phyloP scores from a whole-genome alignment of 2,113 vertebrate genomes.

The Bagarius yarrelli region DNA sequence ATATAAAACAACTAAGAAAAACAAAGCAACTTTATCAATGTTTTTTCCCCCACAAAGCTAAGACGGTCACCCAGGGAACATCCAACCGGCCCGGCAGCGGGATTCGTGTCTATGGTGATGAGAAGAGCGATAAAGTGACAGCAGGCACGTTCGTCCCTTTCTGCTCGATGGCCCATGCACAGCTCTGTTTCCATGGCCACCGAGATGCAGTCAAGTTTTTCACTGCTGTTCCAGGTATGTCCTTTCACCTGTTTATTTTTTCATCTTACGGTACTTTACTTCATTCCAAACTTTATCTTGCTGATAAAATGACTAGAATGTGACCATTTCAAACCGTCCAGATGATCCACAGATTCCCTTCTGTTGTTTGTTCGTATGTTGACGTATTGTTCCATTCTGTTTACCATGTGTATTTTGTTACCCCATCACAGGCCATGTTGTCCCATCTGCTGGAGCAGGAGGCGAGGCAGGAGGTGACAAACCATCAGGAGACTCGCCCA shows the following conservation, averaged over 20 bases:
- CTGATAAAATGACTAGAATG: not conserved
- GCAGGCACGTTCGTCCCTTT: conserved; percentile 91
- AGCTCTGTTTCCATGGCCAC: conserved; percentile 97
- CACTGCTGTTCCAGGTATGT: conserved; percentile 88
- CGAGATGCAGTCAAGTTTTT: conserved; percentile 98
- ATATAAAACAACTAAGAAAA: not conserved
- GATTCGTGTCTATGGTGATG: conserved; percentile 90
- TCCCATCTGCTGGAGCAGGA: conserved; percentile 68
- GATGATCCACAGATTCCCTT: not conserved
- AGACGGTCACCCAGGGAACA: conserved; percentile 76
- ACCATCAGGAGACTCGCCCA: conserved; percentile 68
- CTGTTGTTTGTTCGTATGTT: not conserved
- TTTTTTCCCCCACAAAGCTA: conserved; percentile 66
- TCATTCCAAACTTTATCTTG: not conserved
- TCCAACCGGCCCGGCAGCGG: conserved; percentile 81
- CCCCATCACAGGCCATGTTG: conserved; percentile 78
- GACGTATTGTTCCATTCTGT: not conserved
- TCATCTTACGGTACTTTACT: not conserved
- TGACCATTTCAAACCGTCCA: not conserved
- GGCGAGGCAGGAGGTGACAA: conserved; percentile 74
- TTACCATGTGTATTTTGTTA: conserved; percentile 10
- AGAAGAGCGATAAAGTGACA: conserved; percentile 92
- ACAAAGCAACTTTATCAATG: not conserved
- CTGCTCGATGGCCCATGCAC: conserved; percentile 96
- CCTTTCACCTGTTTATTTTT: not conserved